These are phyloP conservation scores for Maconellicoccus hirsutus DNA, from an alignment of 1,140 invertebrate species.

Conservation along the genomic window DNA sequence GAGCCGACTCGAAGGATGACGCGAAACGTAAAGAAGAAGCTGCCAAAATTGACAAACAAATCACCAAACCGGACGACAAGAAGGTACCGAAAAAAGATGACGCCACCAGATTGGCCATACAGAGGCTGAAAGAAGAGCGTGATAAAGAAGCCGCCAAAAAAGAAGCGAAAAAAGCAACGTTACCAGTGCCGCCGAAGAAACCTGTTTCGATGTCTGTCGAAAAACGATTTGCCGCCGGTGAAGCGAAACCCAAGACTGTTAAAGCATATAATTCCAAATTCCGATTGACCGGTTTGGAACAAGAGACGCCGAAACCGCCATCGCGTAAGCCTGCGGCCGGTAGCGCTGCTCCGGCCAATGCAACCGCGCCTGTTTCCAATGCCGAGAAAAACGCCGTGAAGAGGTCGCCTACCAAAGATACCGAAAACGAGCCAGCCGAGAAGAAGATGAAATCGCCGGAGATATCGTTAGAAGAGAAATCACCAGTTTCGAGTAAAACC, in stretches of 20 bases:
- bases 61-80: constrained; percentile 29
- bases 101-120: not conserved
- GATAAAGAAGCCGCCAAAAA: not conserved
- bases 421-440: not conserved
- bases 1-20: constrained; percentile 28
- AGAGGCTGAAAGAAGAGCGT: constrained; percentile 23
- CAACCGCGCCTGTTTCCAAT: constrained; percentile 14
- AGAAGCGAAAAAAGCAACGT: constrained; percentile 19
- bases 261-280: constrained; percentile 81
- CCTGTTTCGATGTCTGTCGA: constrained; percentile 70
- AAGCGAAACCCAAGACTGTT: constrained; percentile 63
- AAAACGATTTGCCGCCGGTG: constrained; percentile 50
- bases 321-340: constrained; percentile 37
- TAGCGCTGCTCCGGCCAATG: not conserved
- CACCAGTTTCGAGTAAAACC: not conserved
- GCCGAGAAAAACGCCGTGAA: constrained; percentile 13
- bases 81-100: constrained; percentile 27
- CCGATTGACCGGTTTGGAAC: constrained; percentile 69
- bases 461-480: not conserved
- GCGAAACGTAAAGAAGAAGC: constrained; percentile 24
- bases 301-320: constrained; percentile 65
- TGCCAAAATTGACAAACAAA: not conserved
- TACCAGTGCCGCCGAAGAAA: constrained; percentile 36
- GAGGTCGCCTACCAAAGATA: constrained; percentile 11
- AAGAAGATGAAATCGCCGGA: constrained; percentile 16